A percentile compares a stretch with the other conserved stretches of the same genome.
These are phyloP conservation scores for Mimachlamys varia DNA, from an alignment of 2,888 invertebrate genomes.

Conservation along the genomic window DNA sequence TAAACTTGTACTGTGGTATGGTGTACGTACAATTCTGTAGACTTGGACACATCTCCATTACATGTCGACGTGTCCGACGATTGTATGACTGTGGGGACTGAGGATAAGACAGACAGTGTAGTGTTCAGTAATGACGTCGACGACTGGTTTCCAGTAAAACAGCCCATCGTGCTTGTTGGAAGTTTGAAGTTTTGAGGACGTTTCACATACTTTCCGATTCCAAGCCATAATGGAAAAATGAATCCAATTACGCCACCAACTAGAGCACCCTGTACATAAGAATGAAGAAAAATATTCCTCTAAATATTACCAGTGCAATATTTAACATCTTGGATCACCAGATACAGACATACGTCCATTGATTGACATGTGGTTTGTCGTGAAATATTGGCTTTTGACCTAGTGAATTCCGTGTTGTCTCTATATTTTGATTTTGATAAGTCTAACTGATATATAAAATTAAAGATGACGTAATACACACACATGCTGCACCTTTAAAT, in stretches of 20 bases:
- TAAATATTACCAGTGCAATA: too few relatives aligned
- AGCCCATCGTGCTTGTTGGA: slow-evolving; percentile 55
- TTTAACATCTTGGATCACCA: too few relatives aligned
- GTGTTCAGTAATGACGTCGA: background rate
- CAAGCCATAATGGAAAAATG: slow-evolving; percentile 89
- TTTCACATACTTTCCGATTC: slow-evolving; percentile 89
- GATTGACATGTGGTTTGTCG: too few relatives aligned
- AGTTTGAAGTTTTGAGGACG: slow-evolving; percentile 60
- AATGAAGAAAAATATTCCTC: too few relatives aligned
- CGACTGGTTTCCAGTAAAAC: slow-evolving; percentile 48
- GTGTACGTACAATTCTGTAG: background rate
- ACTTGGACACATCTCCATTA: background rate
- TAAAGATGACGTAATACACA: too few relatives aligned
- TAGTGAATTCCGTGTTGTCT: too few relatives aligned
- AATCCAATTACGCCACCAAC: slow-evolving; percentile 87
- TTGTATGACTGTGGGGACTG: background rate
- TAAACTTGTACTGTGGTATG: too few relatives aligned
- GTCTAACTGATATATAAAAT: too few relatives aligned
- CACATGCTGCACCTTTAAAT: too few relatives aligned
- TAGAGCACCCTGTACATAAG: slow-evolving; percentile 85
- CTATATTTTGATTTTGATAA: too few relatives aligned
- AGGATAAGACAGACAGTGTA: background rate
- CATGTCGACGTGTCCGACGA: background rate
- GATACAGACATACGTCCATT: too few relatives aligned
- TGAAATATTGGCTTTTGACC: too few relatives aligned